Base-by-base conservation (phyloP, 2,113 vertebrate genomes). In the Carettochelys insculpta region DNA sequence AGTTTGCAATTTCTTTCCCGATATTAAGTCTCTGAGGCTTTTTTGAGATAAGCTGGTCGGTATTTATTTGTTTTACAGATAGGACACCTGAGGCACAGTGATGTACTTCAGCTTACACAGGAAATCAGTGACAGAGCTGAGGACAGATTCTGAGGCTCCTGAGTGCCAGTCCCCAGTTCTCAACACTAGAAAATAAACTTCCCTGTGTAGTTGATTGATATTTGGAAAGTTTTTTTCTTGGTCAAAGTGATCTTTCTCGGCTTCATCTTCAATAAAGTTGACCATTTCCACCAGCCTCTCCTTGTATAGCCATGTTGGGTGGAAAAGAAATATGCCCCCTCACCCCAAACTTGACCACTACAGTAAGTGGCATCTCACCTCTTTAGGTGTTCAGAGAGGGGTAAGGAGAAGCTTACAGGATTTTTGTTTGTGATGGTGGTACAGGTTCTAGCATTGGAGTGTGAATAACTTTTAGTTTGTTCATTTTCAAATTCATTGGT, bases 1-100 rank as follows among this genome's bases (percentile, higher is more conserved):
- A 17, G 85, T 92, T 92, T 89, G 95, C 85, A 83, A 25, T 22
- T 76, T 79, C 45, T 89, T 94, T 95, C 89, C 48, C 76, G 22
- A 31, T 90, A 76, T 41, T 90, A 34, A 80, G 47, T n/a, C 88
- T 94, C 47, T 43, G 4, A 77, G 0, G 75, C 76, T 87, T 83
- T 89, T 82, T 31, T 76, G 87, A 78, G 6, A 4, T 50, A 50
- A 50, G 54, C 92, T 95, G 94, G 92, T 93, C 95, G 24, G 0
- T 0, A 25, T 71, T 87, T 58, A 48, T 91, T 93, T 93, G 82
- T n/a, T 31, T 16, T 2, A 41, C 65, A 86, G 53, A 45, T 91
- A 79, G 92, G 65, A 76, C 89, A 92, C 85, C 3, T 31, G 3
- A 0, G 4, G 52, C 51, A 27, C 38, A 92, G 34, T 79, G 77